Evolutionary conservation across 2,113 vertebrate genomes (phyloP), one percentile per base, ranked within the genome.

Genomic region (Anolis sagrei): DNA sequence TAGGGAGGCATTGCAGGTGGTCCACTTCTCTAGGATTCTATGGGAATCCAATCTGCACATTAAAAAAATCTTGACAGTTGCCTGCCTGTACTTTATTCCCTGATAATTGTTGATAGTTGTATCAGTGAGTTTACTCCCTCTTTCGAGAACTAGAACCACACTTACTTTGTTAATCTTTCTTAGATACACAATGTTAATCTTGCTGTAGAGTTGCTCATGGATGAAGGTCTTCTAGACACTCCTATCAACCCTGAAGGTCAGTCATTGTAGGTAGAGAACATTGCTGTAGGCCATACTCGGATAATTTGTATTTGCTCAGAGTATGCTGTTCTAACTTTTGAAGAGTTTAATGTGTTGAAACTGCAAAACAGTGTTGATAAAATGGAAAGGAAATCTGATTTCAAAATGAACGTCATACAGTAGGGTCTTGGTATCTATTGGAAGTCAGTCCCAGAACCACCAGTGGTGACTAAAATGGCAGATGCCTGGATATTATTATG

Each of bases 181-280:
- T 39, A 99, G 98, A 88, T 99, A 39, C 97, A 98, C 88, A 99
- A 99, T 0, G 97, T 99, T 64, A 97, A 96, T 1, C 92, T 99
- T 91, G 98, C 98, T 0, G 85, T 99, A 94, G 97, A 98, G 44
- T 88, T 99, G 74, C 95, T 99, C 70, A 91, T 90, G 79, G 97
- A 98, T 4, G 91, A 51, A 66, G 97, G 92, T 19, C 89, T 98
- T 76, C 92, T 97, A 14, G 86, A 95, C 86, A 86, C 94, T 49
- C 92, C 91, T 1, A 80, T 98, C 86, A 95, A 94, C 36, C 96
- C 98, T 13, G 96, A 97, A 95, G 98, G 98, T 99, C 89, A 96
- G 97, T 81, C 51, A 61, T 81, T 90, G 36, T 48, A 80, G 13
- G 36, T 48, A 27, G 48, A 21, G 2, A 14, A 27, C 29, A 25